Conservation (phyloP, 2,797 vertebrate species). For the Agapornis canus region DNA sequence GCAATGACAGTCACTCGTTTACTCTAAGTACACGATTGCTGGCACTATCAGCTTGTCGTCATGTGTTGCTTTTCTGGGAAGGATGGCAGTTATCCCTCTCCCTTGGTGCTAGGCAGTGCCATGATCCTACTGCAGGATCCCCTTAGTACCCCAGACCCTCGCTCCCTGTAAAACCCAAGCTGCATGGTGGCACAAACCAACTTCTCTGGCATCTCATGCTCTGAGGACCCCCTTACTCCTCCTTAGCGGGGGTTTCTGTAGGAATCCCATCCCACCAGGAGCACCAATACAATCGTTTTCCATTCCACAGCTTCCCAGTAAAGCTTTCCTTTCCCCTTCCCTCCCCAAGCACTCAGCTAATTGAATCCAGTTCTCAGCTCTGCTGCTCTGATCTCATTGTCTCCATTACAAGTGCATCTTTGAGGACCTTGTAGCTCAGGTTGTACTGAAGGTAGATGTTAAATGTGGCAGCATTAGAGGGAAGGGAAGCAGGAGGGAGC, state of each 20-base stretch:
- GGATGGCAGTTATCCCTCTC: neutral
- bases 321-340: neutral
- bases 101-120: neutral
- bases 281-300: neutral
- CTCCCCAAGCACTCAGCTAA: neutral
- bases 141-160: neutral
- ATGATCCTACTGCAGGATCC: neutral
- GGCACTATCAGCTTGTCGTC: neutral
- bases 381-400: neutral
- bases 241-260: neutral
- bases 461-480: neutral
- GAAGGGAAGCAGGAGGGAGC: neutral
- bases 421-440: neutral
- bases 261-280: neutral
- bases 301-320: neutral
- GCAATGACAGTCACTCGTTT: slow-evolving; percentile 30
- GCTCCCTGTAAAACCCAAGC: neutral
- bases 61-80: neutral
- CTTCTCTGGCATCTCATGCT: neutral
- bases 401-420: neutral
- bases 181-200: neutral
- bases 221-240: neutral
- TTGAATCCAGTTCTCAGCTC: neutral
- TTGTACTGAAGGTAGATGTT: neutral
- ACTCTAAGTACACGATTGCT: neutral